Base-by-base conservation (phyloP, 1,140 invertebrate species). In the Xylocopa sonorina region DNA sequence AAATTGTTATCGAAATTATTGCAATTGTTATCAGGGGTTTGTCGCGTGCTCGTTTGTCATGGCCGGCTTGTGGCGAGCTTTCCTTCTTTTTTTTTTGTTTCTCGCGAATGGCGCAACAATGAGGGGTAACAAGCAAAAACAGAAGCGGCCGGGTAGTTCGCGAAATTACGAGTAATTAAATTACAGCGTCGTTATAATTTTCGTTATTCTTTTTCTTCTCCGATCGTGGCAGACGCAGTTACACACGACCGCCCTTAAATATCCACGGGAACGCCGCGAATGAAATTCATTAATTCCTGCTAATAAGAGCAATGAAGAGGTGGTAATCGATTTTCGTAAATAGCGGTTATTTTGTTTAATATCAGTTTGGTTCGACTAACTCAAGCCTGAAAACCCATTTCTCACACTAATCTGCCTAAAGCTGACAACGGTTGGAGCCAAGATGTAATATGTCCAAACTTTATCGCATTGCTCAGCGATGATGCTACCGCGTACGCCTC, bases 1-100 rank as follows among this genome's bases (percentile, higher is more conserved):
- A 14, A 48, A 77, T 32, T 58, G 50, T 60, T 32, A 58, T n/a
- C 43, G 6, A 29, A 58, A 69, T 77, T 50, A 41, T 77, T 50
- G 41, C 43, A 60, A 60, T 77, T 34, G 10, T 68, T 69, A 55
- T 69, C 74, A 16, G 53, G 10, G 1, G n/a, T n/a, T 38, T 16
- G 75, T 34, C 14, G 38, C 2, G 41, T 16, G 16, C 1, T 27
- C n/a, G 6, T 2, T 12, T 4, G 63, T 64, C 7, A 21, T 29
- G 2, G 14, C n/a, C 14, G n/a, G 1, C 16, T 24, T 2, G 14
- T 24, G 6, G 14, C 46, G 9, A n/a, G n/a, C n/a, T n/a, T n/a
- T n/a, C n/a, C n/a, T n/a, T n/a, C n/a, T n/a, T n/a, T n/a, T n/a
- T n/a, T n/a, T n/a, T n/a, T n/a, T 53, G 43, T 27, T 68, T 21